Percentiles rank a stretch among this genome's conserved stretches.
Evolutionary conservation across 2,797 vertebrate genomes (phyloP).

Genomic region (Anguilla pacifica): DNA sequence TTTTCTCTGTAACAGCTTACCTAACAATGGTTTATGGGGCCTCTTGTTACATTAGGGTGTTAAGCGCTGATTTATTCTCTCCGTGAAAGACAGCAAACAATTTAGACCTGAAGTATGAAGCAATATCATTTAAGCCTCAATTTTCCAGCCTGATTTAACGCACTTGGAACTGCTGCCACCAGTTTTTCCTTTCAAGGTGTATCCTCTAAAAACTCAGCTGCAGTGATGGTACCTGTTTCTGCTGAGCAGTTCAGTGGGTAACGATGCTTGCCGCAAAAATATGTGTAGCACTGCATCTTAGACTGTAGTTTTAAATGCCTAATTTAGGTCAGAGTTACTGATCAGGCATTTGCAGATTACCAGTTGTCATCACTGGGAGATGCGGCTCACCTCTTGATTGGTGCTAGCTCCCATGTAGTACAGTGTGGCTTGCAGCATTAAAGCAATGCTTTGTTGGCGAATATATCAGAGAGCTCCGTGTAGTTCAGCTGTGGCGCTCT

Average conservation of each 20-base stretch:
- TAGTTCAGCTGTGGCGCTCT: background rate
- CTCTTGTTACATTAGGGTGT: conserved; percentile 12
- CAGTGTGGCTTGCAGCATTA: too few relatives aligned
- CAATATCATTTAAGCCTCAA: background rate
- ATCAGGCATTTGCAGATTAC: too few relatives aligned
- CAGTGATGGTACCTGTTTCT: too few relatives aligned
- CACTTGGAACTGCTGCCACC: background rate
- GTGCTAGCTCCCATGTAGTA: too few relatives aligned
- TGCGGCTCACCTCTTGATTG: too few relatives aligned
- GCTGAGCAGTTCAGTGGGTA: too few relatives aligned
- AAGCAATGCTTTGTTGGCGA: too few relatives aligned
- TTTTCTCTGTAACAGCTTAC: background rate
- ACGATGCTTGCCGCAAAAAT: too few relatives aligned
- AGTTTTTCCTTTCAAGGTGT: background rate
- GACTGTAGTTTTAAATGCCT: too few relatives aligned
- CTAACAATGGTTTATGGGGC: background rate
- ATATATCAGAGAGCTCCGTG: background rate
- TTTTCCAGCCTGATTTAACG: background rate
- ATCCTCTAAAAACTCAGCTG: background rate
- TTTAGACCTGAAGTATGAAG: background rate
- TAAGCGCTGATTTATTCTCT: conserved; percentile 16
- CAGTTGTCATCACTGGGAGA: too few relatives aligned
- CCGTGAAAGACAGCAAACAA: background rate
- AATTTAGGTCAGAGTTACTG: too few relatives aligned
- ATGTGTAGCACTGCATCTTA: too few relatives aligned